Evolutionary conservation across 2,888 invertebrate species (phyloP).

Genomic region (Oligia fasciuncula): DNA sequence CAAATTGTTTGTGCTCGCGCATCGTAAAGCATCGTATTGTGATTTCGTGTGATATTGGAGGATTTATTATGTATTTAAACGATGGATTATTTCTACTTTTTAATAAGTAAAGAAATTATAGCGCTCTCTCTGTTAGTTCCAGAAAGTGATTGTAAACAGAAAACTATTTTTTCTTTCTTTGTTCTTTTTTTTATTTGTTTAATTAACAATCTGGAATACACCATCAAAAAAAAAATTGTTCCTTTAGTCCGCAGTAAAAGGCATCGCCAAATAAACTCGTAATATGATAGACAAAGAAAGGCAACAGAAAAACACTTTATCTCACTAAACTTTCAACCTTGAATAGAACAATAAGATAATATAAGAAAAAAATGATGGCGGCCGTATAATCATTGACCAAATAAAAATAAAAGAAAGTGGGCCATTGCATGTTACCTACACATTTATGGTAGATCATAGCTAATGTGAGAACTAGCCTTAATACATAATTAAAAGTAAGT

Average conservation of each 20-base stretch:
- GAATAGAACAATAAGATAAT: conserved; percentile 51
- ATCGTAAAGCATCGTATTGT: conserved; percentile 40
- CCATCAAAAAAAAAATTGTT: not conserved
- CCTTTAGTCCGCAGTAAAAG: not conserved
- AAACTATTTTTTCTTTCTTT: not conserved
- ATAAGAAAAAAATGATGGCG: conserved; percentile 48
- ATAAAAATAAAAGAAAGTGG: conserved; percentile 76
- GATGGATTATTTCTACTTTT: not conserved
- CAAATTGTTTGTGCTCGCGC: conserved; percentile 59
- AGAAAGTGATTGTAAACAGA: not conserved
- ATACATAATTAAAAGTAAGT: conserved; percentile 65
- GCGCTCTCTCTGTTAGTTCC: not conserved
- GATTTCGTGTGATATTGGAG: conserved; percentile 16
- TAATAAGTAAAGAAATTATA: not conserved
- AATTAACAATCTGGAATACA: not conserved
- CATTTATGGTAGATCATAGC: conserved; percentile 66
- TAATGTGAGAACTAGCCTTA: conserved; percentile 75
- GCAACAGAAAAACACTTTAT: not conserved
- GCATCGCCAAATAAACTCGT: not conserved
- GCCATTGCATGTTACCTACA: conserved; percentile 73
- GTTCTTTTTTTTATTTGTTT: not conserved
- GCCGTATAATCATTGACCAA: conserved; percentile 45
- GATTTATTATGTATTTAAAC: not conserved
- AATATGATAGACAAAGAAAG: conserved; percentile 9
- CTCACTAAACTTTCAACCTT: conserved; percentile 52